Evolutionary conservation across 1,140 invertebrate genomes (phyloP).

Genomic region (Drosophila lini): DNA sequence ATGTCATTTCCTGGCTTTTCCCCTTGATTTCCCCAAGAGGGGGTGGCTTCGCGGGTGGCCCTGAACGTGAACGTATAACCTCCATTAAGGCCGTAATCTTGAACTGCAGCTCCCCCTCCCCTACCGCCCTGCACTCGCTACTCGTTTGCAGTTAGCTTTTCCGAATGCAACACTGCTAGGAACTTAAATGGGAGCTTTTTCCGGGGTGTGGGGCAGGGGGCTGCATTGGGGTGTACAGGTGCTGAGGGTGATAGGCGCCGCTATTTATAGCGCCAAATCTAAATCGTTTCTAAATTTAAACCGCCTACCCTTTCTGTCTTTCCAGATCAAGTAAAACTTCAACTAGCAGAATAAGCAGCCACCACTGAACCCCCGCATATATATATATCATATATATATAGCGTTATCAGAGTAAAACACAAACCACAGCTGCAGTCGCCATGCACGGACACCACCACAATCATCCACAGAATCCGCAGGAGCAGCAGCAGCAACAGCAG

Average conservation of each 20-base stretch:
- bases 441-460: slow-evolving; percentile 75
- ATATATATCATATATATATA: slow-evolving; percentile 27
- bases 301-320: slow-evolving; percentile 13
- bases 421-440: slow-evolving; percentile 46
- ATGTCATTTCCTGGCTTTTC: slow-evolving; percentile 19
- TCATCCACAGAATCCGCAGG: slow-evolving; percentile 53
- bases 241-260: slow-evolving; percentile 10
- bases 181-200: slow-evolving; percentile 23
- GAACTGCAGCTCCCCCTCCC: slow-evolving; percentile 54
- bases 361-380: slow-evolving; percentile 28
- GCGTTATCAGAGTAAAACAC: slow-evolving; percentile 24
- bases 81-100: slow-evolving; percentile 80
- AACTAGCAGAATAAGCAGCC: slow-evolving; percentile 62
- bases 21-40: background rate
- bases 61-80: slow-evolving; percentile 82
- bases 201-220: background rate
- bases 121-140: slow-evolving; percentile 33
- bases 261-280: slow-evolving; percentile 50
- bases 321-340: slow-evolving; percentile 75
- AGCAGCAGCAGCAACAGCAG: slow-evolving; percentile 37
- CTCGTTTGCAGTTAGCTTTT: slow-evolving; percentile 46
- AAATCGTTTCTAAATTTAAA: slow-evolving; percentile 22
- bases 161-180: slow-evolving; percentile 63
- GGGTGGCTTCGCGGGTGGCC: slow-evolving; percentile 38
- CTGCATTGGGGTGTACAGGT: background rate